Conservation (phyloP, 1,140 invertebrate species). For the Hormaphis cornu region DNA sequence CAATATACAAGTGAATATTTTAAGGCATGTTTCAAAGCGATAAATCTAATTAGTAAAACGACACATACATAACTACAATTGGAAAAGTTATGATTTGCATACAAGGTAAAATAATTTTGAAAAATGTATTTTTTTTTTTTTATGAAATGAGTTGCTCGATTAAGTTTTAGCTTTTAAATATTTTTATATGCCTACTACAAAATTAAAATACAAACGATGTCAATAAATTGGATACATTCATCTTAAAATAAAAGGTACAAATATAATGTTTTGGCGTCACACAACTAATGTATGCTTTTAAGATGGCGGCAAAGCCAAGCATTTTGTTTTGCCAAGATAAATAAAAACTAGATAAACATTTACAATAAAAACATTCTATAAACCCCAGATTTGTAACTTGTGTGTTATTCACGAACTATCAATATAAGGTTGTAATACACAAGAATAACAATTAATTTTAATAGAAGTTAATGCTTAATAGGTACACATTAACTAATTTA, state of each 20-base stretch:
- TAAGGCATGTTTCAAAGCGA: constrained; percentile 12
- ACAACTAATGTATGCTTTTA: background rate
- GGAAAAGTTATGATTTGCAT: constrained; percentile 1
- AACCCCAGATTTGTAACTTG: background rate
- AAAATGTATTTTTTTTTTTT: background rate
- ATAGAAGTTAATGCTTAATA: background rate
- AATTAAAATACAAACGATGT: background rate
- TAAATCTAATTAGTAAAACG: constrained; percentile 8
- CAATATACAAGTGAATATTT: constrained; percentile 10
- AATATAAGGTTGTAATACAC: background rate
- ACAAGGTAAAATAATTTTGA: constrained; percentile 9
- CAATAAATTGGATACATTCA: background rate
- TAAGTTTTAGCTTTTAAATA: background rate
- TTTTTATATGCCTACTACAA: background rate
- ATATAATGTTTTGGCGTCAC: background rate
- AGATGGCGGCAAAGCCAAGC: constrained; percentile 1
- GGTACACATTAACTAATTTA: no score
- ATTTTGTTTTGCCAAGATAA: background rate
- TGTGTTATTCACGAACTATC: background rate
- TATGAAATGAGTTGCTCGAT: background rate
- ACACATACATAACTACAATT: constrained; percentile 3
- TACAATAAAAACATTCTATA: background rate
- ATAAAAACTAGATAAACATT: constrained; percentile 11
- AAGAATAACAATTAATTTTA: background rate
- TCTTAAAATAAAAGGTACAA: background rate